These are phyloP conservation scores for Ctenochaetus hawaiiensis DNA, from an alignment of 2,797 vertebrate genomes.

Conservation along the genomic window DNA sequence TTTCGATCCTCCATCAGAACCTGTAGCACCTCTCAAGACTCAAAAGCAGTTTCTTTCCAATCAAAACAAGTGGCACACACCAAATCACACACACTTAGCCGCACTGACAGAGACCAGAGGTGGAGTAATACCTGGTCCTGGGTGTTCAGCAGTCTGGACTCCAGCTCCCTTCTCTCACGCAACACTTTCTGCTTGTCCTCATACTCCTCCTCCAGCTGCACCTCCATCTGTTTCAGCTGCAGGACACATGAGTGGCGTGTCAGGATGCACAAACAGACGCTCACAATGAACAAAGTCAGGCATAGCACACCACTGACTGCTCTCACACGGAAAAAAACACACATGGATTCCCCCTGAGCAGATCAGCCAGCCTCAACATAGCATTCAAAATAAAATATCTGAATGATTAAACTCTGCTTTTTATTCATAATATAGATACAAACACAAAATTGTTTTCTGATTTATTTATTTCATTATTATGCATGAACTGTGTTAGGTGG, in stretches of 20 bases:
- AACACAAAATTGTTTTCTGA: neutral
- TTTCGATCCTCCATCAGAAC: slow-evolving; percentile 46
- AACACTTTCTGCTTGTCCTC: slow-evolving; percentile 98
- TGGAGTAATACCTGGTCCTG: slow-evolving; percentile 91
- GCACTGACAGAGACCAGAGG: slow-evolving; percentile 46
- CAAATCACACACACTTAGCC: slow-evolving; percentile 54
- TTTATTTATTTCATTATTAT: neutral
- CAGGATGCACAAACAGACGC: slow-evolving; percentile 56
- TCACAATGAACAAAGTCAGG: slow-evolving; percentile 58
- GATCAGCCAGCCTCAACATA: slow-evolving; percentile 5
- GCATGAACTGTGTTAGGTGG: neutral
- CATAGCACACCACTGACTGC: slow-evolving; percentile 50
- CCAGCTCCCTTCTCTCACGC: slow-evolving; percentile 94
- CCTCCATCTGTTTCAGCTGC: slow-evolving; percentile 97
- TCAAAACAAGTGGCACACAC: slow-evolving; percentile 60
- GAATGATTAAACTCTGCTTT: neutral
- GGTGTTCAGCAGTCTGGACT: slow-evolving; percentile 89
- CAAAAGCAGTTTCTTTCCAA: slow-evolving; percentile 64
- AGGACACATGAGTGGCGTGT: slow-evolving; percentile 55
- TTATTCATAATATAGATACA: neutral
- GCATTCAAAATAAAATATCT: slow-evolving; percentile 4
- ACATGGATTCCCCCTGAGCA: slow-evolving; percentile 24
- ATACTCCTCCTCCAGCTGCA: slow-evolving; percentile 97
- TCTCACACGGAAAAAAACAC: slow-evolving; percentile 42
- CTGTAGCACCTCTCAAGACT: slow-evolving; percentile 39